Conservation (phyloP, 2,888 invertebrate species). For the Cylloceria caligata region DNA sequence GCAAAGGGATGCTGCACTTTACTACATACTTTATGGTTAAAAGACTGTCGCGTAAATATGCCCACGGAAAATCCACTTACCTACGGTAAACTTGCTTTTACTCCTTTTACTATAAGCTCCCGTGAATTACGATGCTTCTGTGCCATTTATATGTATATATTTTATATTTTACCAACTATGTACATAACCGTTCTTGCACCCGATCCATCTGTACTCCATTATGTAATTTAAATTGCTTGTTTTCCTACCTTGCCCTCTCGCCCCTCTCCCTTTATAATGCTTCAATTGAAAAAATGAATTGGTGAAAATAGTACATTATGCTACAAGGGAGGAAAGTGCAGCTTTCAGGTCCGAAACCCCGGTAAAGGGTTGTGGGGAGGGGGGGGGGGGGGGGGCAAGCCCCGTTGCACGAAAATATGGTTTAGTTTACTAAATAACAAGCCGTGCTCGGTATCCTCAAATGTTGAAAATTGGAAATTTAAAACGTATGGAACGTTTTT, state of each 20-base stretch:
- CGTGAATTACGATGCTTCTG: slow-evolving; percentile 37
- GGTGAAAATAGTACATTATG: slow-evolving; percentile 3
- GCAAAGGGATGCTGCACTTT: slow-evolving; percentile 4
- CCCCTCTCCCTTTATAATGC: not conserved
- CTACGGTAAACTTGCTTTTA: slow-evolving; percentile 44
- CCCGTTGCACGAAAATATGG: no score
- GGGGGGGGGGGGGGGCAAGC: no score
- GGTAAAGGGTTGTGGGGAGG: no score
- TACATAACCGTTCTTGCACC: slow-evolving; percentile 22
- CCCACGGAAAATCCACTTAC: slow-evolving; percentile 62
- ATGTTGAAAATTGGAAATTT: no score
- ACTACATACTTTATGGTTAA: slow-evolving; percentile 20
- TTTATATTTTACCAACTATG: not conserved
- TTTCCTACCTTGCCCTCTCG: not conserved
- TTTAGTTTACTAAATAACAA: no score
- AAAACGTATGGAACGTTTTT: no score
- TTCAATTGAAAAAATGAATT: slow-evolving; percentile 57
- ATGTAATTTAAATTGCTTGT: slow-evolving; percentile 64
- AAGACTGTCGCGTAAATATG: slow-evolving; percentile 55
- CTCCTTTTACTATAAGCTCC: slow-evolving; percentile 39
- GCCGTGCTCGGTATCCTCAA: no score
- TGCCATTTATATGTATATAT: slow-evolving; percentile 11
- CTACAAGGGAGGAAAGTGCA: no score
- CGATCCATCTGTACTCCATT: slow-evolving; percentile 57
- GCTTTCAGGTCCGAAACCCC: no score